Base-by-base conservation (phyloP, 2,797 vertebrate species). In the Catharus ustulatus region DNA sequence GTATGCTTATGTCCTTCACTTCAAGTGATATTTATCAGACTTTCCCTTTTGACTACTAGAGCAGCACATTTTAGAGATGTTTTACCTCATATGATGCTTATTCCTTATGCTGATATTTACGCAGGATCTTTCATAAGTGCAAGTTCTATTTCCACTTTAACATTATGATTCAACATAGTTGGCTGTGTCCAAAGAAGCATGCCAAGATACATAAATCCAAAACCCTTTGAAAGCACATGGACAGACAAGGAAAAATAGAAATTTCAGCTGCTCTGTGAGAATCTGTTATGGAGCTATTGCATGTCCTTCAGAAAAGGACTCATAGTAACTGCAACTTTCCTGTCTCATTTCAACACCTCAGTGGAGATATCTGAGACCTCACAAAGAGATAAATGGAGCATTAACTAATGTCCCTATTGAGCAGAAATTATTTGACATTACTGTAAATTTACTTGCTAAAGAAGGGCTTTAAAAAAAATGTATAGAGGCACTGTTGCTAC, bases 141-240 rank as follows among this genome's bases (percentile, higher is more conserved):
- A 55, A 61, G 30, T 46, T 84, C 77, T 3, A 0, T 68, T 91
- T 90, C 76, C n/a, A 58, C 57, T 27, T 77, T 59, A 80, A 32
- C 36, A 76, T 81, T 78, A 34, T 40, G 73, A 81, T 81, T 74
- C 62, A 62, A 75, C 27, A 59, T 11, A 61, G 36, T 36, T 90
- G 40, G 14, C 40, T 84, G 51, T 69, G 81, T 61, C 51, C n/a
- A 86, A 72, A 90, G 77, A 87, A 86, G n/a, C 20, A 11, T 38
- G 90, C 77, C 96, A 94, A 79, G 46, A 58, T 3, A 43, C 51
- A 79, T 64, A 88, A 84, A 86, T 94, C 75, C 83, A 75, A 78
- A 90, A 42, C 29, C 62, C n/a, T 72, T 72, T 64, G 66, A 73
- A 93, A 93, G 57, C 38, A 57, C 38, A 45, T 30, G 51, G 55